Base-by-base conservation (phyloP, 2,113 vertebrate genomes). In the Pelodiscus sinensis region DNA sequence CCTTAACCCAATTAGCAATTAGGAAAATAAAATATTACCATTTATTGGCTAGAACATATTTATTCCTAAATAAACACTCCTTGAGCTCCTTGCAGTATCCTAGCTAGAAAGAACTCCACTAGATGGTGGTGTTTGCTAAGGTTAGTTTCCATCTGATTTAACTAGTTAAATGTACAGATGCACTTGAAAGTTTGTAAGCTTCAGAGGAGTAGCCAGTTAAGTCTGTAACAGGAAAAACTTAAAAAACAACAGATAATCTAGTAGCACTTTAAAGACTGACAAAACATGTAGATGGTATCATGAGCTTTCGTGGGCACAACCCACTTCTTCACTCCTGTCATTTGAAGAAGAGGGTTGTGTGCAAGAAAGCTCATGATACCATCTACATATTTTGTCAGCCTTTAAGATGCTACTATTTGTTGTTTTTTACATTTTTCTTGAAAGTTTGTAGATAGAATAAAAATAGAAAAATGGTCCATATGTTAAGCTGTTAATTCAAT, bases 121-220 rank as follows among this genome's bases (percentile, higher is more conserved):
- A 97, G 97, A 95, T 97, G 97, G 97, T 90, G 94, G 81, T 97
- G 77, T 97, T 92, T 89, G 89, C 83, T 92, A 91, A 86, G 21
- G 1, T 86, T 60, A 19, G 54, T 5, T 82, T 89, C 13, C 0
- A 0, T 58, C 58, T n/a, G 25, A 50, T 62, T 35, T 6, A 8
- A 21, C 3, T 11, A 22, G 62, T n/a, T 38, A 4, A 9, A 29
- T 89, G 89, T 77, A 79, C 81, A 55, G 3, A 73, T 16, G 50
- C 79, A 51, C 78, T 84, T 79, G 79, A 65, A 29, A 84, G 92
- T 93, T 96, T 44, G 44, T 44, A 44, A 44, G 44, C 44, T 44
- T 44, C 44, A 44, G 44, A 44, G 44, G 44, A 44, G 44, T 44
- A 44, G 44, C 4, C 44, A 44, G 44, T 44, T 44, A 44, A 44